A percentile compares a stretch with the other conserved stretches of the same genome.
These are phyloP conservation scores for Ophioninae sp. DNA, from an alignment of 2,888 invertebrate species.

Conservation along the genomic window DNA sequence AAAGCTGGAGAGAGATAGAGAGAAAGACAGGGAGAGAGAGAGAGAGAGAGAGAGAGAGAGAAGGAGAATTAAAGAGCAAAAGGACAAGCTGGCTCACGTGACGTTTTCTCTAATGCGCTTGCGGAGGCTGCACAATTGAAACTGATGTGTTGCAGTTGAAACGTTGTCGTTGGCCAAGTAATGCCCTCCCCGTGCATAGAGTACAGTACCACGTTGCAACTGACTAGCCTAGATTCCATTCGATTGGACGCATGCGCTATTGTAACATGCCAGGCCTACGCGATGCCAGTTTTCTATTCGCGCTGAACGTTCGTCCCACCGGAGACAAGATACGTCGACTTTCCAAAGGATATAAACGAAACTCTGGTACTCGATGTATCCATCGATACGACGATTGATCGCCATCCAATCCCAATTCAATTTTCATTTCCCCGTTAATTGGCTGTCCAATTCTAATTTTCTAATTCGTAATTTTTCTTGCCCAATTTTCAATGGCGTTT, in stretches of 20 bases:
- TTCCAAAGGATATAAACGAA: neutral
- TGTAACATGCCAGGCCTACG: slow-evolving; percentile 58
- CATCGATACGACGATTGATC: neutral
- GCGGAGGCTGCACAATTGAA: slow-evolving; percentile 57
- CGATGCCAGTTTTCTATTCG: slow-evolving; percentile 52
- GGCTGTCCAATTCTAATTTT: too few species aligned
- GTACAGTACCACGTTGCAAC: slow-evolving; percentile 59
- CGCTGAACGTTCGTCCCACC: slow-evolving; percentile 57
- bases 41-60: neutral
- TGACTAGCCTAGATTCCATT: slow-evolving; percentile 73
- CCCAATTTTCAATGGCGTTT: too few species aligned
- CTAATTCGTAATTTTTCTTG: too few species aligned
- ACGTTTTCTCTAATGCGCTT: slow-evolving; percentile 25
- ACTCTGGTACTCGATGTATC: neutral
- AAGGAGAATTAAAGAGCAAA: neutral
- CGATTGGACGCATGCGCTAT: slow-evolving; percentile 69
- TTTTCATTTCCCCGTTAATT: too few species aligned
- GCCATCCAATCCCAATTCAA: too few species aligned
- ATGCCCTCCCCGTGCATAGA: slow-evolving; percentile 36
- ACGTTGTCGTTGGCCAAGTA: slow-evolving; percentile 20
- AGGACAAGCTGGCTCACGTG: slow-evolving; percentile 21
- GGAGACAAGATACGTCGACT: neutral
- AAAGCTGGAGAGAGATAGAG: neutral
- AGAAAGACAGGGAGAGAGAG: neutral
- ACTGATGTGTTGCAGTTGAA: slow-evolving; percentile 58